Conservation (phyloP, 2,888 invertebrate species). For the Ypsolopha sequella region DNA sequence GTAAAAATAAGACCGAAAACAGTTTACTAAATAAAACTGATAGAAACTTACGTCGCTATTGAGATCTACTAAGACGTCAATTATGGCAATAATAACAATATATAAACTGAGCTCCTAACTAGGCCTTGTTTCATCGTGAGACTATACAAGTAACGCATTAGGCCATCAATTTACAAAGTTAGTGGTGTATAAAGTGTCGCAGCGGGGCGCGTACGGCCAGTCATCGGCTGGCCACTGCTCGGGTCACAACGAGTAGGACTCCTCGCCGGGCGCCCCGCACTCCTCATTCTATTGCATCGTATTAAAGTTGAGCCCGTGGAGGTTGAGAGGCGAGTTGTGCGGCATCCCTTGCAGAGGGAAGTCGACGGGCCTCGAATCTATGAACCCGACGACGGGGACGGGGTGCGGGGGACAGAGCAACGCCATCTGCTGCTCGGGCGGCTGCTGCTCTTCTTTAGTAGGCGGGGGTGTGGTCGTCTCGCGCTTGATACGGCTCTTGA, state of each 20-base stretch:
- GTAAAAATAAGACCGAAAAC: no score
- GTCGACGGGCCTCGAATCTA: conserved; percentile 79
- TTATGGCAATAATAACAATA: conserved; percentile 35
- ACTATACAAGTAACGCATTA: neutral
- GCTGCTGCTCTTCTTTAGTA: conserved; percentile 50
- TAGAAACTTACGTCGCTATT: conserved; percentile 45
- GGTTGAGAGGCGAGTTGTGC: conserved; percentile 75
- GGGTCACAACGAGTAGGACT: conserved; percentile 50
- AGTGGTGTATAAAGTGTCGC: conserved; percentile 6
- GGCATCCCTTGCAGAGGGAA: conserved; percentile 74
- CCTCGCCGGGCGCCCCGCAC: conserved; percentile 34
- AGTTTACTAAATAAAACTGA: neutral
- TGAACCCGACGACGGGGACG: conserved; percentile 76
- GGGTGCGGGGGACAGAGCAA: conserved; percentile 75
- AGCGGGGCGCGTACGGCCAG: conserved; percentile 10
- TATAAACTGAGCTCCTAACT: conserved; percentile 5
- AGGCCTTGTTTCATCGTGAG: neutral
- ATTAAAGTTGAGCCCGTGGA: conserved; percentile 82
- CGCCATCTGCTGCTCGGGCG: conserved; percentile 54
- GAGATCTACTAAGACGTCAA: conserved; percentile 53
- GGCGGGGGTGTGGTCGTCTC: conserved; percentile 75
- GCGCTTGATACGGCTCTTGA: conserved; percentile 81
- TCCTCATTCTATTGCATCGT: conserved; percentile 77
- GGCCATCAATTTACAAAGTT: conserved; percentile 1
- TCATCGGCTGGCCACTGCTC: conserved; percentile 36